Base-by-base conservation (phyloP, 2,113 vertebrate species). In the Cervus canadensis region DNA sequence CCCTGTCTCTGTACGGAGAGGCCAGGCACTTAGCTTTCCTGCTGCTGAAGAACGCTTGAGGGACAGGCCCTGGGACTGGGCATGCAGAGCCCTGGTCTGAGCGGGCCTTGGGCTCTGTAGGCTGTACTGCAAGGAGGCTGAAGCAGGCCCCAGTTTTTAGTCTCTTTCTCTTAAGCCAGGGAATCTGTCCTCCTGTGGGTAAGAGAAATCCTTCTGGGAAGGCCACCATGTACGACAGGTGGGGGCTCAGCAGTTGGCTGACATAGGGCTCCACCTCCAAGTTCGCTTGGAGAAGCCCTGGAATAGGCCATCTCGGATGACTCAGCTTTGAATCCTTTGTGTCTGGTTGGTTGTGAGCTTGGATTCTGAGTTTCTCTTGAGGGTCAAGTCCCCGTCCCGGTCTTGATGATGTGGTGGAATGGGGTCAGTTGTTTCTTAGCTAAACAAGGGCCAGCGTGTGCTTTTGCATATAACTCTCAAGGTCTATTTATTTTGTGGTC, bases 201-300 rank as follows among this genome's bases (percentile, higher is more conserved):
- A 57, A 87, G 78, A 25, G 62, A 54, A 50, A 23, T 33, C 40
- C 40, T 83, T 62, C 25, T 40, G 17, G 33, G 45, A 43, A 25
- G 10, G 43, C 52, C 33, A 17, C 1, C 6, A 3, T 12, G n/a
- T 54, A 43, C 0, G 12, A 33, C 25, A 60, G 67, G 33, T 4
- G 2, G 43, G 36, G 30, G 78, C 17, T 59, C 23, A 11, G 45
- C 11, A 10, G 10, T n/a, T 25, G n/a, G 19, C 43, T 52, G 16
- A 30, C 5, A 3, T 40, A 23, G 17, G 7, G 19, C 21, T 50
- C 12, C 4, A 13, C 71, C 40, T 26, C 28, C 9, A 48, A 33
- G 64, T 52, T 57, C 4, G 3, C 48, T 25, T 40, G 48, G 74
- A 71, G 19, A 48, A 43, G 10, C 3, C 14, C 54, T 14, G 56